Base-by-base conservation (phyloP, 2,888 invertebrate genomes). In the Spilarctia lutea region DNA sequence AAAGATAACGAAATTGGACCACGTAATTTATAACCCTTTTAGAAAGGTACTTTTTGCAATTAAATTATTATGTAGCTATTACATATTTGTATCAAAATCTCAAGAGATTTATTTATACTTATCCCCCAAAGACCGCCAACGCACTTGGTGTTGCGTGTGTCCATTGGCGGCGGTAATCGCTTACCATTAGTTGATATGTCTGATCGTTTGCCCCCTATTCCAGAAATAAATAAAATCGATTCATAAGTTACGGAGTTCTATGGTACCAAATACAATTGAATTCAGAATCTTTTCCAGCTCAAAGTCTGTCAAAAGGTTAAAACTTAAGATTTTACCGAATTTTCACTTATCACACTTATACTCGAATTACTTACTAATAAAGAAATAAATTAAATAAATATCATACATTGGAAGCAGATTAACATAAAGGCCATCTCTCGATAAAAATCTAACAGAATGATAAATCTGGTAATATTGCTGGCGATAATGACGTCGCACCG, bases 401-500 rank as follows among this genome's bases (percentile, higher is more conserved):
- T 56, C 24, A 67, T 56, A 66, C 67, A 56, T 66, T 56, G 79
- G 79, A 82, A 81, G 79, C 74, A 80, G 83, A 78, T 77, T 77
- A 83, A 84, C 83, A 84, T 82, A 85, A 84, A 85, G 79, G 82
- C 72, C 84, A 81, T 82, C 79, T 81, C 78, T 83, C 60, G 71
- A 71, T 74, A 68, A 71, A 60, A 71, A 74, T 74, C 66, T 67
- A 42, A 35, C 52, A 71, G 71, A 68, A 75, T 75, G 72, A 75
- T 75, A 73, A 65, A 75, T 72, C 72, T 79, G 83, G 92, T 90
- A 90, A 91, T 93, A 92, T 91, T 88, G 87, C 60, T 65, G 66
- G 60, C 81, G 86, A 89, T 92, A 93, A 93, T 93, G 92, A 90
- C 86, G 81, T 75, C 75, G 48, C 86, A 80, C 80, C 79, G 80